A percentile compares a stretch with the other conserved stretches of the same genome.
Evolutionary conservation across 2,888 invertebrate genomes (phyloP).

Genomic region (Pasiphila rectangulata): DNA sequence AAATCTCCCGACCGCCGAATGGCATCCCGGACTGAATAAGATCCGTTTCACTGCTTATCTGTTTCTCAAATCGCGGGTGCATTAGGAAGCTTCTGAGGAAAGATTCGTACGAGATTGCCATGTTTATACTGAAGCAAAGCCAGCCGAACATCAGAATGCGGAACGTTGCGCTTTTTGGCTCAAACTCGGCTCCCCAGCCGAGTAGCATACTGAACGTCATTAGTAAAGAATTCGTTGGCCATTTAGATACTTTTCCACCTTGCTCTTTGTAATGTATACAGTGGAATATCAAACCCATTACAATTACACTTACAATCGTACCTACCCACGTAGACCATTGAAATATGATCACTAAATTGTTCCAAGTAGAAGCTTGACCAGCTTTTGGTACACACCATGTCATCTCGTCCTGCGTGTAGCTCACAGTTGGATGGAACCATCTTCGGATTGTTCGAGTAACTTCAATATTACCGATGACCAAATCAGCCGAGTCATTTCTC

Average conservation of each 20-base stretch:
- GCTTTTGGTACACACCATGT: conserved; percentile 74
- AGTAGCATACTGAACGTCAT: conserved; percentile 73
- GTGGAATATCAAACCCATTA: conserved; percentile 66
- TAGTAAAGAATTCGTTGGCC: conserved; percentile 71
- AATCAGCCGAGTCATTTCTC: conserved; percentile 57
- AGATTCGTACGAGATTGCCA: conserved; percentile 75
- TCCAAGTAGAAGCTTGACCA: conserved; percentile 67
- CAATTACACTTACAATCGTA: conserved; percentile 55
- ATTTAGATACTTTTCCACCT: conserved; percentile 53
- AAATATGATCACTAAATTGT: conserved; percentile 72
- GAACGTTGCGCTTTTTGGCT: conserved; percentile 64
- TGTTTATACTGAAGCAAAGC: conserved; percentile 74
- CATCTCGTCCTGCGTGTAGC: conserved; percentile 75
- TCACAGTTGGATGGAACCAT: conserved; percentile 71
- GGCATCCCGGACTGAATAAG: conserved; percentile 67
- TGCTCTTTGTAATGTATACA: conserved; percentile 61
- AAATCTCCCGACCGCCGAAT: conserved; percentile 73
- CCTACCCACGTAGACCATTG: conserved; percentile 73
- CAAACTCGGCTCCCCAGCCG: conserved; percentile 68
- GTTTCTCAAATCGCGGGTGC: conserved; percentile 76
- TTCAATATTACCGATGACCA: conserved; percentile 73
- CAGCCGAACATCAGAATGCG: conserved; percentile 69
- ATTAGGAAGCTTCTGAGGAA: conserved; percentile 76
- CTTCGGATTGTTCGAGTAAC: conserved; percentile 65
- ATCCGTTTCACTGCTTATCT: conserved; percentile 70